phyloP scores from a whole-genome alignment of 2,113 vertebrate genomes.

The Ariopsis seemanni region DNA sequence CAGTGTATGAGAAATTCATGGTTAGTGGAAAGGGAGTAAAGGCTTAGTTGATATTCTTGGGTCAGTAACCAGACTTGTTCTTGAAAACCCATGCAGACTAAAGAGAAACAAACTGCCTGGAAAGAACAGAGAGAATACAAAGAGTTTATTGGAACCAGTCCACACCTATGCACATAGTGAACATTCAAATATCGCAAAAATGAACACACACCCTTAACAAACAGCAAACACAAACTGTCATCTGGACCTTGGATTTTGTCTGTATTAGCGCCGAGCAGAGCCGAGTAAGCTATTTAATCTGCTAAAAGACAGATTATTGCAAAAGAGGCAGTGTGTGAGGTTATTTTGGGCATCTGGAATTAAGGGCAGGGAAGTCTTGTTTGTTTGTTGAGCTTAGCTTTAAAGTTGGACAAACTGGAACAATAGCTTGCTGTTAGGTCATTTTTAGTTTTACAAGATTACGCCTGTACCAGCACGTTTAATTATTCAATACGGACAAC shows the following conservation, averaged over 20 bases:
- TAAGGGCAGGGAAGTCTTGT: neutral
- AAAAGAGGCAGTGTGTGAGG: neutral
- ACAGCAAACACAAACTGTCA: neutral
- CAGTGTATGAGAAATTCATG: constrained; percentile 1
- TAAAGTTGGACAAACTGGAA: neutral
- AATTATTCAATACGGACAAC: neutral
- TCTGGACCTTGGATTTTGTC: neutral
- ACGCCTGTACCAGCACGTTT: neutral
- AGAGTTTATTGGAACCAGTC: constrained; percentile 8
- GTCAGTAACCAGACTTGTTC: constrained; percentile 30
- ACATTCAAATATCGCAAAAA: neutral
- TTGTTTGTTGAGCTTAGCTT: neutral
- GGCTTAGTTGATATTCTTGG: neutral
- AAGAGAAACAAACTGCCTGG: constrained; percentile 55
- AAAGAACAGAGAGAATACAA: constrained; percentile 47
- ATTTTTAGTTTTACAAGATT: neutral
- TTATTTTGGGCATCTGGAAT: neutral
- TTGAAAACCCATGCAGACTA: constrained; percentile 36
- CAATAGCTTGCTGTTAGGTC: neutral
- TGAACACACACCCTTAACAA: neutral
- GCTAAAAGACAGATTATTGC: neutral
- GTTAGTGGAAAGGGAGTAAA: neutral
- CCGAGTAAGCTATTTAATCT: neutral
- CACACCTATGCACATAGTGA: neutral
- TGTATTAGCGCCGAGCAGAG: neutral